Evolutionary conservation across 2,888 invertebrate genomes (phyloP).

Genomic region (Disparrhopalites patrizii): DNA sequence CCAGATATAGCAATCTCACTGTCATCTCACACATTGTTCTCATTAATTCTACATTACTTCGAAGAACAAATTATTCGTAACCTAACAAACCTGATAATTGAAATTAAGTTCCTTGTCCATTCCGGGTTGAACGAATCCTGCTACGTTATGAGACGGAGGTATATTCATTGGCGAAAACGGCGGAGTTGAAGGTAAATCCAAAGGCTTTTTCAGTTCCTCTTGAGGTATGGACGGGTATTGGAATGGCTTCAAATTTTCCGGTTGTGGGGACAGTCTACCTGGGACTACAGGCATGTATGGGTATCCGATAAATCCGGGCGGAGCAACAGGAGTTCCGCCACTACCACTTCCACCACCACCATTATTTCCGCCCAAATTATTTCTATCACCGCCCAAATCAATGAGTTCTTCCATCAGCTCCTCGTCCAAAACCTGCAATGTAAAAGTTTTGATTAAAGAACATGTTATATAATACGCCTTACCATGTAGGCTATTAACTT

Average conservation of each 20-base stretch:
- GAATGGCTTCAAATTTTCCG: constrained; percentile 58
- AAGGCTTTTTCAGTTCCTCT: constrained; percentile 23
- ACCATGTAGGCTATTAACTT: constrained; percentile 14
- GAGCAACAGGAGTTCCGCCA: constrained; percentile 43
- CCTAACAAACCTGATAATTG: constrained; percentile 22
- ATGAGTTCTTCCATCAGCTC: constrained; percentile 61
- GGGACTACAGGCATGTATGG: constrained; percentile 68
- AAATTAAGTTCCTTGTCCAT: constrained; percentile 30
- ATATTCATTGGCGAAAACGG: constrained; percentile 32
- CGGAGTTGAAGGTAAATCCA: constrained; percentile 40
- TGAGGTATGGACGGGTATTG: constrained; percentile 60
- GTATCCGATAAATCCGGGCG: constrained; percentile 70
- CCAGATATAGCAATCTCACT: too few relatives aligned
- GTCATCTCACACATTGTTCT: too few relatives aligned
- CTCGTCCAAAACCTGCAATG: constrained; percentile 65
- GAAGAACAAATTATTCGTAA: background rate
- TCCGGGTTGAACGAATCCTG: constrained; percentile 13
- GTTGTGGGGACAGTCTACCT: constrained; percentile 50
- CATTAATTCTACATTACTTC: too few relatives aligned
- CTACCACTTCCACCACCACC: constrained; percentile 49
- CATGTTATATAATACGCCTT: too few relatives aligned
- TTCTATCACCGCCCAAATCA: constrained; percentile 63
- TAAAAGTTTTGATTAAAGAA: too few relatives aligned
- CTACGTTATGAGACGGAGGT: constrained; percentile 22
- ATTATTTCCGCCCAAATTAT: constrained; percentile 56